Evolutionary conservation across 2,113 vertebrate genomes (phyloP), one percentile per base, ranked within the genome.

Genomic region (Sardina pilchardus): DNA sequence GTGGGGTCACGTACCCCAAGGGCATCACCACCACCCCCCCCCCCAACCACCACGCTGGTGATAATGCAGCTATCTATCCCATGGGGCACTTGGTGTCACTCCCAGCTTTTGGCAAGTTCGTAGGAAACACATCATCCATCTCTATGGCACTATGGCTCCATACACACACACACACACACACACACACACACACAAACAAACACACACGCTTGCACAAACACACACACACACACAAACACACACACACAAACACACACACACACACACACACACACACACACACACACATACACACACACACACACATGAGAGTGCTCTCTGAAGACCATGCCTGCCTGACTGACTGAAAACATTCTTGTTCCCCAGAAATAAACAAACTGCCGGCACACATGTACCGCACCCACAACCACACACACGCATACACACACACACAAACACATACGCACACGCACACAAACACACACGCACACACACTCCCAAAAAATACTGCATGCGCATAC

Each of bases 1-100:
- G 56, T 12, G 47, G 67, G 82, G 85, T 50, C 47, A 80, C 82
- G 43, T 82, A 47, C 67, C 78, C 24, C 56, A 63, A 63, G n/a
- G 0, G 24, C 56, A 63, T 5, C 21, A 21, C 56, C 21, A 8
- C 50, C 3, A 63, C 21, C 21, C 56, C 21, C 21, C 21, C 56
- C 21, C 24, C 4, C 24, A 24, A 24, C 3, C 24, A 63, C 56
- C 56, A 63, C 56, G 10, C 45, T 12, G 12, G 8, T 47, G 45
- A 47, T 53, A 53, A 17, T 16, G 17, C 48, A 53, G 48, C 48
- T 19, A 53, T 53, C 48, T 53, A 19, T 53, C 48, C 14, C 48
- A 53, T 53, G 17, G 16, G 19, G 48, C 48, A 53, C 48, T 14
- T 17, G 14, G 48, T 19, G 48, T 16, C 48, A 53, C 48, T 53